Conservation (phyloP, 2,113 vertebrate species). For the Hymenochirus boettgeri region DNA sequence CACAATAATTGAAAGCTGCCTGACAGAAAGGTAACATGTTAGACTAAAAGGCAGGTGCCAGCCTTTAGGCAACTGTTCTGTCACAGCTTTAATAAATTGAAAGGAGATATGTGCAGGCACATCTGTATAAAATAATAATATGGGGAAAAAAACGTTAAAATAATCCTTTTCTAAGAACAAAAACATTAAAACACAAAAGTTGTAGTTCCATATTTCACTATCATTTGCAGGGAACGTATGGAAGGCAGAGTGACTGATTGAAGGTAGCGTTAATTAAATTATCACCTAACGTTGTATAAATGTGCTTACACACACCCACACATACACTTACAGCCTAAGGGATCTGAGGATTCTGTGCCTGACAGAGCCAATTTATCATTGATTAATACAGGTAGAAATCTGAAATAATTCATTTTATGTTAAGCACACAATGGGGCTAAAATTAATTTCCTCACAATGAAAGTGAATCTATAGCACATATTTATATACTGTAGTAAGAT, state of each 20-base stretch:
- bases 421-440: no score
- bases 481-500: no score
- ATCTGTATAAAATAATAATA: slow-evolving; percentile 16
- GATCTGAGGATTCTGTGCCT: background rate
- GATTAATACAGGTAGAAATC: background rate
- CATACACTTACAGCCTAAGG: background rate
- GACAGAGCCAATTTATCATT: background rate
- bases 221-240: background rate
- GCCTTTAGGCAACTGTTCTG: slow-evolving; percentile 56
- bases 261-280: background rate
- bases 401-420: no score
- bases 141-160: slow-evolving; percentile 20
- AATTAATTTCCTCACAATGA: no score
- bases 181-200: background rate
- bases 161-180: slow-evolving; percentile 19
- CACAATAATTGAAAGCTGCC: slow-evolving; percentile 49
- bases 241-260: background rate
- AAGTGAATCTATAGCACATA: no score
- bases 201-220: background rate
- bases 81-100: slow-evolving; percentile 52
- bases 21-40: slow-evolving; percentile 50
- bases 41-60: slow-evolving; percentile 57
- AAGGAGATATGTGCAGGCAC: slow-evolving; percentile 8
- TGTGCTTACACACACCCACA: background rate
- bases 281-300: background rate